phyloP scores from a whole-genome alignment of 2,888 invertebrate species.

The Aethes cnicana region DNA sequence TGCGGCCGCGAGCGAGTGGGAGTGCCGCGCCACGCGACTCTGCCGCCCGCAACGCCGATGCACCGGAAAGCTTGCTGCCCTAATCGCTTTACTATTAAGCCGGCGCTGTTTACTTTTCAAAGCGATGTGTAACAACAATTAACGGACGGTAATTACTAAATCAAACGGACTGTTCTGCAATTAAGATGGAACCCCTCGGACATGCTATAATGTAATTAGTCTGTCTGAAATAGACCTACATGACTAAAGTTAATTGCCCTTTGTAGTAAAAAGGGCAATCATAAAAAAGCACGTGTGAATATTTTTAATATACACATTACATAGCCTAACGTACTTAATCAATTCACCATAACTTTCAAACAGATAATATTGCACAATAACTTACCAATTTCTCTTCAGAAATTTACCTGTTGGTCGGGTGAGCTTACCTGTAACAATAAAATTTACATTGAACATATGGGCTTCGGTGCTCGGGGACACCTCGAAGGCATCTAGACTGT shows the following conservation, averaged over 20 bases:
- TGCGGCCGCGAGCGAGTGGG: constrained; percentile 68
- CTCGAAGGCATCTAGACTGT: constrained; percentile 28
- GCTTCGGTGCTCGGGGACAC: neutral
- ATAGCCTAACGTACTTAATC: too few species aligned
- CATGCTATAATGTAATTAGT: constrained; percentile 19
- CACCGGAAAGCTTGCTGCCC: constrained; percentile 78
- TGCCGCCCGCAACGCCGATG: constrained; percentile 59
- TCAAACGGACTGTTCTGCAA: constrained; percentile 5
- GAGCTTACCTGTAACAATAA: constrained; percentile 33
- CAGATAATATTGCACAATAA: too few species aligned
- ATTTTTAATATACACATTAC: too few species aligned
- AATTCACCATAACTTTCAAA: too few species aligned
- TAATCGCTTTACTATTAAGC: constrained; percentile 76
- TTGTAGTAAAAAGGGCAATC: too few species aligned
- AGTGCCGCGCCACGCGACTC: constrained; percentile 59
- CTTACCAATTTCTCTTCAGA: constrained; percentile 28
- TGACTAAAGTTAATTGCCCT: neutral
- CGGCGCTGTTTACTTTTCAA: constrained; percentile 72
- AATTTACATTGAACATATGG: constrained; percentile 1
- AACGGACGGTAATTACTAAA: constrained; percentile 5
- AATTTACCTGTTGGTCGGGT: neutral
- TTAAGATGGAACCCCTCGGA: constrained; percentile 33
- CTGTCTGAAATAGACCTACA: neutral
- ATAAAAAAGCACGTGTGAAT: too few species aligned
- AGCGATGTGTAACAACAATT: constrained; percentile 39